Percentiles rank a stretch among this genome's conserved stretches.
phyloP scores from a whole-genome alignment of 2,113 vertebrate genomes.

The Antechinus flavipes region DNA sequence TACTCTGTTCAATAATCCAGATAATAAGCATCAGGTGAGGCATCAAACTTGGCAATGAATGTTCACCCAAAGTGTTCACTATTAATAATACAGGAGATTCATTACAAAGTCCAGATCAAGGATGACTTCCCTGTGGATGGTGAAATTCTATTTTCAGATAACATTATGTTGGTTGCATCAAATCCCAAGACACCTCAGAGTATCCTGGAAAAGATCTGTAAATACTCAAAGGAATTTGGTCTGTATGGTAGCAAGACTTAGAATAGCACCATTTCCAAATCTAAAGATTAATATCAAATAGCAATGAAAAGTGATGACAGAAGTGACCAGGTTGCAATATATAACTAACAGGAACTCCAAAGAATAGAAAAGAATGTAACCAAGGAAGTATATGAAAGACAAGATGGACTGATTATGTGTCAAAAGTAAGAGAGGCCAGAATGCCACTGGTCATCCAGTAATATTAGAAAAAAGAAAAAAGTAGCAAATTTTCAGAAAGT shows the following conservation, averaged over 20 bases:
- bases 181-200: neutral
- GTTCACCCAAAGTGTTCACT: neutral
- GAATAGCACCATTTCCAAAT: neutral
- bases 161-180: neutral
- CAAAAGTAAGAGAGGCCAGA: neutral
- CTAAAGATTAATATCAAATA: neutral
- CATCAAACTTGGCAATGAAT: neutral
- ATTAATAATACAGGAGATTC: neutral
- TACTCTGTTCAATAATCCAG: neutral
- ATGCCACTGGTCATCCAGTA: neutral
- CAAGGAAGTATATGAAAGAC: neutral
- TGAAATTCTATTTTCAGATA: neutral
- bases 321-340: neutral
- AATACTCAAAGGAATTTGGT: neutral
- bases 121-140: neutral
- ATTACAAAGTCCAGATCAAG: neutral
- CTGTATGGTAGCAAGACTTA: neutral
- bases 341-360: neutral
- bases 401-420: neutral
- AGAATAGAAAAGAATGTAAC: neutral
- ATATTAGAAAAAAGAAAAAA: neutral
- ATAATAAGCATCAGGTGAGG: neutral
- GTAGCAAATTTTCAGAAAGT: neutral
- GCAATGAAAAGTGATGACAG: neutral
- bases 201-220: neutral